Evolutionary conservation across 2,797 vertebrate species (phyloP).

Genomic region (Smutsia temminckii): DNA sequence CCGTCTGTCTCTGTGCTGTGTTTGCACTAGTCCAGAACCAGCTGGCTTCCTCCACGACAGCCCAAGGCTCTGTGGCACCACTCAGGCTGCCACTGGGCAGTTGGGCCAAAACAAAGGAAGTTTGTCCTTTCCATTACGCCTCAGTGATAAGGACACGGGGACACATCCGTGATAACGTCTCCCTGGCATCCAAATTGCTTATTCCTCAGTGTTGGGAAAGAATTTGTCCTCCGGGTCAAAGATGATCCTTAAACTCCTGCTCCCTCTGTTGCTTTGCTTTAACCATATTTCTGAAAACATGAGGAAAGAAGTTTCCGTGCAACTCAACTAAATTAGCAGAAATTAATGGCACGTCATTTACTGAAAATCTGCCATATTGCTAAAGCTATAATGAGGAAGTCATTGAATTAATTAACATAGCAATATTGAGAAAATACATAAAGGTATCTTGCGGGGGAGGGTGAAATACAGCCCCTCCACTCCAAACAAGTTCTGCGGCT

Average conservation of each 20-base stretch:
- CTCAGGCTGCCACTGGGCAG: neutral
- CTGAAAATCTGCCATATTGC: constrained; percentile 41
- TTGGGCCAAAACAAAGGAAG: neutral
- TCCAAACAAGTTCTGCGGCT: neutral
- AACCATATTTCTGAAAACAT: neutral
- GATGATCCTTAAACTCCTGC: neutral
- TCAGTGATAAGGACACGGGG: too few relatives aligned
- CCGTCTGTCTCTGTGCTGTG: too few relatives aligned
- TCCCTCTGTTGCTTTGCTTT: neutral
- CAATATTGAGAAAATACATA: constrained; percentile 36
- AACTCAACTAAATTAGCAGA: constrained; percentile 17
- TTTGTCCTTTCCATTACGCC: too few relatives aligned
- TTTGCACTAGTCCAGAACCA: neutral
- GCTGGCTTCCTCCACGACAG: neutral
- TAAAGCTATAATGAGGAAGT: constrained; percentile 52
- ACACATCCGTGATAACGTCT: too few relatives aligned
- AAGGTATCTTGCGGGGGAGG: neutral
- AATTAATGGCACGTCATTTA: constrained; percentile 26
- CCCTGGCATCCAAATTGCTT: neutral
- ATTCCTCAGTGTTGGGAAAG: neutral
- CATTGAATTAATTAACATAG: constrained; percentile 44
- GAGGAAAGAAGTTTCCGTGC: neutral
- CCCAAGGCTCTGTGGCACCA: neutral
- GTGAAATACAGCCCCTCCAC: neutral
- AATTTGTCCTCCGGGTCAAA: neutral